Conservation (phyloP, 2,888 invertebrate genomes). For the Cylindroiulus punctatus region DNA sequence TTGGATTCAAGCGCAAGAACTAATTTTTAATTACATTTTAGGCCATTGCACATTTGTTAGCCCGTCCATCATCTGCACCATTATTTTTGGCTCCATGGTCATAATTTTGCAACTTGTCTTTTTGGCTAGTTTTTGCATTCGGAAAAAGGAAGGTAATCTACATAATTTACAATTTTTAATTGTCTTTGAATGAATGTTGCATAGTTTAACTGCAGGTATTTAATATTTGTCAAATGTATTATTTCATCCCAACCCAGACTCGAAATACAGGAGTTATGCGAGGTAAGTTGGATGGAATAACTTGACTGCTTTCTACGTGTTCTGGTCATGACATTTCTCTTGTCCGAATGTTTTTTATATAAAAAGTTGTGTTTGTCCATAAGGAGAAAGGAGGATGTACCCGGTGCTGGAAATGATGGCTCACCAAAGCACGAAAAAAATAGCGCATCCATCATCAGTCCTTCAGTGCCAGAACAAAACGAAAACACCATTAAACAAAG, state of each 20-base stretch:
- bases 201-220: background rate
- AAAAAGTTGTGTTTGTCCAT: background rate
- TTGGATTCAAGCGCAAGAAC: background rate
- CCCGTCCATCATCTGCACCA: slow-evolving; percentile 50
- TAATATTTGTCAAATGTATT: slow-evolving; percentile 11
- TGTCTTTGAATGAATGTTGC: no score
- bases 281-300: slow-evolving; percentile 24
- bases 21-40: slow-evolving; percentile 1
- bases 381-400: slow-evolving; percentile 43
- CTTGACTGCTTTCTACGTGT: background rate
- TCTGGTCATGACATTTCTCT: background rate
- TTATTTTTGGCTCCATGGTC: slow-evolving; percentile 46
- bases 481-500: slow-evolving; percentile 48
- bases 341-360: background rate
- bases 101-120: slow-evolving; percentile 51
- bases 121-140: slow-evolving; percentile 46
- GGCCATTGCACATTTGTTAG: slow-evolving; percentile 50
- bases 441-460: slow-evolving; percentile 4
- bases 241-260: background rate
- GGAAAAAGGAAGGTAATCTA: slow-evolving; percentile 53
- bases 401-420: slow-evolving; percentile 30
- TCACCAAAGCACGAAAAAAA: background rate
- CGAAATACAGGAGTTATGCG: slow-evolving; percentile 50
- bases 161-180: no score
- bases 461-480: slow-evolving; percentile 43